Evolutionary conservation across 2,888 invertebrate species (phyloP).

Genomic region (Steinernema hermaphroditum): DNA sequence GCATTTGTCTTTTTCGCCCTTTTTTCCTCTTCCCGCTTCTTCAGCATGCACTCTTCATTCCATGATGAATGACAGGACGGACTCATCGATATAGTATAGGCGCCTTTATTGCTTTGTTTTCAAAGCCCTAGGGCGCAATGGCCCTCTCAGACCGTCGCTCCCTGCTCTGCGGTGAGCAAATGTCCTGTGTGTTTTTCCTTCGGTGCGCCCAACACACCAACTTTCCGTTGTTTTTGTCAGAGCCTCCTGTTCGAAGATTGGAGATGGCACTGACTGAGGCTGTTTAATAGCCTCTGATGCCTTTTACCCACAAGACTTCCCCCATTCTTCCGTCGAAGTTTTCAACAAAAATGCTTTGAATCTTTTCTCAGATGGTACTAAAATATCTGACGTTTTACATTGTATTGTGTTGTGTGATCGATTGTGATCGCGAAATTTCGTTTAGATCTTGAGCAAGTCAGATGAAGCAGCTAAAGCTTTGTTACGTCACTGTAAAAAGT

Average conservation of each 20-base stretch:
- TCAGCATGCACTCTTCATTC: constrained; percentile 13
- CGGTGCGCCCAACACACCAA: neutral
- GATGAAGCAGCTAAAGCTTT: too few species aligned
- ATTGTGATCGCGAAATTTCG: too few species aligned
- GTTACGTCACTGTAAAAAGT: too few species aligned
- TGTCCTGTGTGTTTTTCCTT: constrained; percentile 22
- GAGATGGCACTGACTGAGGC: neutral
- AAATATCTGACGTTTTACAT: too few species aligned
- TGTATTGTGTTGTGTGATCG: too few species aligned
- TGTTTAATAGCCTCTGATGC: neutral
- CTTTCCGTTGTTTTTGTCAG: constrained; percentile 5
- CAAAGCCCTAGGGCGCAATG: constrained; percentile 17
- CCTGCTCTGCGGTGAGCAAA: constrained; percentile 13
- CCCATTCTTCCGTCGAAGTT: neutral
- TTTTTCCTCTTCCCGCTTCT: neutral
- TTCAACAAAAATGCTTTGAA: too few species aligned
- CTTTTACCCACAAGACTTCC: neutral
- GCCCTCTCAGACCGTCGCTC: constrained; percentile 24
- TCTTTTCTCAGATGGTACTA: too few species aligned
- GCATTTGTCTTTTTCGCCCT: neutral
- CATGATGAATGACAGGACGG: constrained; percentile 25
- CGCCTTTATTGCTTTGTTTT: constrained; percentile 31
- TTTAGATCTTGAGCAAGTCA: too few species aligned
- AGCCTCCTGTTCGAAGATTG: neutral
- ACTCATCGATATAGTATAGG: constrained; percentile 26